These are phyloP conservation scores for Schrankia costaestrigalis DNA, from an alignment of 2,888 invertebrate genomes.

Conservation along the genomic window DNA sequence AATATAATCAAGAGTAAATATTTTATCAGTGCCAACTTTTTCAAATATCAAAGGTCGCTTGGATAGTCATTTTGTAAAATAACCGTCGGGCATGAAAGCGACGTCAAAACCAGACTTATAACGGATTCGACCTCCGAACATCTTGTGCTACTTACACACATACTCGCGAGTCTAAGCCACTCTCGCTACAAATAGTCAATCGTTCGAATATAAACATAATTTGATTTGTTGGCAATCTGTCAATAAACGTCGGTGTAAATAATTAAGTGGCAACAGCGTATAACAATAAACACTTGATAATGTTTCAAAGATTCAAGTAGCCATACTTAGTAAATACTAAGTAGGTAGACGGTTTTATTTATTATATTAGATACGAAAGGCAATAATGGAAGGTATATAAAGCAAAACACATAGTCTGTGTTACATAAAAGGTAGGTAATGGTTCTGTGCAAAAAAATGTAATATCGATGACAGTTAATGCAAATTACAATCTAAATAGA, in stretches of 20 bases:
- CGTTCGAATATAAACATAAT: conserved; percentile 2
- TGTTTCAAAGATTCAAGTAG: no score
- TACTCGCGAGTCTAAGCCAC: conserved; percentile 11
- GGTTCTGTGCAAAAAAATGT: no score
- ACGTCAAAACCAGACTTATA: conserved; percentile 43
- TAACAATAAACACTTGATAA: conserved; percentile 6
- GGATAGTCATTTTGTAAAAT: conserved; percentile 20
- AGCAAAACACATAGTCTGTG: no score
- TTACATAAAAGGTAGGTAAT: no score
- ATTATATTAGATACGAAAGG: no score
- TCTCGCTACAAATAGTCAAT: conserved; percentile 1
- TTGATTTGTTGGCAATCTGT: conserved; percentile 5
- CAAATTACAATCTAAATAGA: conserved; percentile 41
- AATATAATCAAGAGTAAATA: no score
- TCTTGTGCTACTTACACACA: conserved; percentile 22
- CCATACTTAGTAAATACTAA: no score
- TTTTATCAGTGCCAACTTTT: no score
- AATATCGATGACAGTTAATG: no score
- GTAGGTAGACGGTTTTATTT: no score
- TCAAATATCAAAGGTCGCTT: conserved; percentile 12
- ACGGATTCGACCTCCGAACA: conserved; percentile 32
- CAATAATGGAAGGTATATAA: no score
- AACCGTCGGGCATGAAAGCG: conserved; percentile 16
- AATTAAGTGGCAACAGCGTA: conserved; percentile 7
- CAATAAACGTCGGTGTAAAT: conserved; percentile 12